phyloP scores from a whole-genome alignment of 2,797 vertebrate species.

The Borostomias antarcticus region DNA sequence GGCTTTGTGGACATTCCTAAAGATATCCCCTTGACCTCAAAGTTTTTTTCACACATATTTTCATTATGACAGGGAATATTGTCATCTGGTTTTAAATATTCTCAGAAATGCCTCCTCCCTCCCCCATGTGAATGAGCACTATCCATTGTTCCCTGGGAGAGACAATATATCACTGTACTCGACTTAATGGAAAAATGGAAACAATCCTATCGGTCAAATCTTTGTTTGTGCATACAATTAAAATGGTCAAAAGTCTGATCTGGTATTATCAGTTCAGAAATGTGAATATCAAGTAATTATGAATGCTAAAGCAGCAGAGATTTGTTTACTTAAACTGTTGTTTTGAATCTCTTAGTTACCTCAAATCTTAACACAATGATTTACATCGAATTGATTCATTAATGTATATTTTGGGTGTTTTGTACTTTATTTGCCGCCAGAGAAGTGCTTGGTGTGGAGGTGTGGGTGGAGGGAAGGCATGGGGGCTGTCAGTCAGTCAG shows the following conservation, averaged over 20 bases:
- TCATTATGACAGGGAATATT: conserved; percentile 18
- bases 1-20: conserved; percentile 50
- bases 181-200: too few species aligned
- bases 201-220: too few species aligned
- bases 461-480: conserved; percentile 54
- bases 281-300: too few species aligned
- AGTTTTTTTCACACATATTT: conserved; percentile 20
- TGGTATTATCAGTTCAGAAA: too few species aligned
- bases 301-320: not conserved
- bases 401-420: too few species aligned
- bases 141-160: not conserved
- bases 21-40: conserved; percentile 24
- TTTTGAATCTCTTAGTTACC: not conserved
- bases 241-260: too few species aligned
- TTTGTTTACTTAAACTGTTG: not conserved
- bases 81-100: not conserved
- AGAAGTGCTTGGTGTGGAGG: conserved; percentile 34
- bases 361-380: not conserved
- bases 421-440: conserved; percentile 7
- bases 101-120: conserved; percentile 1
- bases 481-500: conserved; percentile 60
- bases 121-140: not conserved
- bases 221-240: too few species aligned
- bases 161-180: not conserved
- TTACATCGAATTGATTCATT: too few species aligned